A percentile compares a stretch with the other conserved stretches of the same genome.
phyloP scores from a whole-genome alignment of 2,888 invertebrate species.

The Synanthedon vespiformis region DNA sequence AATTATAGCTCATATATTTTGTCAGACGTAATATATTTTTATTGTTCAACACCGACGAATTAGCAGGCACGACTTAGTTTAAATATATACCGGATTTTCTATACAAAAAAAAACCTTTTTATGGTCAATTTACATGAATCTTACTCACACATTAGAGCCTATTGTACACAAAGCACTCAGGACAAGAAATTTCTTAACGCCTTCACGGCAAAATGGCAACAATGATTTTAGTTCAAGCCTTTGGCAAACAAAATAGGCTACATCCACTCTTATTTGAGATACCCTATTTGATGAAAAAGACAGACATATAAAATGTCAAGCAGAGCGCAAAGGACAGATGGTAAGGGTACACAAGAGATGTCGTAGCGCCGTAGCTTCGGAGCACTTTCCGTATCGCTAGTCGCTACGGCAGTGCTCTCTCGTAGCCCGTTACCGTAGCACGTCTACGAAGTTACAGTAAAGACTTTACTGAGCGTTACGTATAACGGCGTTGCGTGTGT shows the following conservation, averaged over 20 bases:
- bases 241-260: conserved; percentile 37
- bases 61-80: too few species aligned
- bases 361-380: conserved; percentile 23
- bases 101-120: conserved; percentile 5
- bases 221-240: conserved; percentile 48
- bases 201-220: conserved; percentile 36
- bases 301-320: conserved; percentile 10
- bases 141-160: conserved; percentile 10
- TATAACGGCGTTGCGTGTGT: conserved; percentile 2
- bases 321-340: conserved; percentile 13
- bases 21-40: too few species aligned
- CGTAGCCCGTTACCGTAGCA: conserved; percentile 45
- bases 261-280: conserved; percentile 38
- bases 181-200: conserved; percentile 20
- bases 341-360: neutral
- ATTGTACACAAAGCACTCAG: conserved; percentile 3
- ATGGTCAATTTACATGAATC: conserved; percentile 16
- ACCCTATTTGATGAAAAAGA: conserved; percentile 32
- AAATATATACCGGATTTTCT: too few species aligned
- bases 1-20: too few species aligned
- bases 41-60: too few species aligned
- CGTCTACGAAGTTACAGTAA: conserved; percentile 28
- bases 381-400: conserved; percentile 23
- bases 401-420: conserved; percentile 42
- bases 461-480: conserved; percentile 13